Evolutionary conservation across 2,797 vertebrate species (phyloP).

Genomic region (Coregonus ussuriensis): DNA sequence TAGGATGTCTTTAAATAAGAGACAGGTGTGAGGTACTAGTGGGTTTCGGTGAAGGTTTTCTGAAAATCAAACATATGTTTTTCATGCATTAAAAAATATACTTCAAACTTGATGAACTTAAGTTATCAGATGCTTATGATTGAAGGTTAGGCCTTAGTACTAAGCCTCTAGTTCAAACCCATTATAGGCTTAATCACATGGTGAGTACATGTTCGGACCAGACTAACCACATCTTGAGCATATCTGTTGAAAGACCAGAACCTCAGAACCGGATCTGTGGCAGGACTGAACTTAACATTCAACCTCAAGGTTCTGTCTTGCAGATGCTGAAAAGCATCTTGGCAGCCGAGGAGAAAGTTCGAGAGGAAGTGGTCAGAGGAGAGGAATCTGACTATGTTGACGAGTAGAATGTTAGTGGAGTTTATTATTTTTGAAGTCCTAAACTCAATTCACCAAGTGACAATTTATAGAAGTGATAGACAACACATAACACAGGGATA

Average conservation of each 20-base stretch:
- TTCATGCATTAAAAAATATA: no score
- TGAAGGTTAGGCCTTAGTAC: not conserved
- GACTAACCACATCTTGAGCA: not conserved
- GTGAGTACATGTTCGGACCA: not conserved
- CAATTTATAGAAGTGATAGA: no score
- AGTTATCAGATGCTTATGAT: not conserved
- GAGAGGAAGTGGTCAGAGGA: not conserved
- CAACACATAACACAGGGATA: no score
- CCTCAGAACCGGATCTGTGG: not conserved
- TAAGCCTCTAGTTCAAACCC: not conserved
- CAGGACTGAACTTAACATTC: not conserved
- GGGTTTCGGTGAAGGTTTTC: no score
- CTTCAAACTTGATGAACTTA: not conserved
- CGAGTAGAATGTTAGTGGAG: not conserved
- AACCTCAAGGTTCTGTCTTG: not conserved
- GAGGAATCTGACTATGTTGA: not conserved
- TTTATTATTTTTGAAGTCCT: not conserved
- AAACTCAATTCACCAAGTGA: no score
- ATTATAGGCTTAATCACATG: not conserved
- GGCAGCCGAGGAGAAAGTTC: not conserved
- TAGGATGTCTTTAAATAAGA: not conserved
- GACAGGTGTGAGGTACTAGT: not conserved
- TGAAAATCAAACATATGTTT: no score
- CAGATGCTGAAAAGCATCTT: not conserved
- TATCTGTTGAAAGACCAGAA: not conserved